These are phyloP conservation scores for Entomobrya proxima DNA, from an alignment of 2,888 invertebrate genomes.

Conservation along the genomic window DNA sequence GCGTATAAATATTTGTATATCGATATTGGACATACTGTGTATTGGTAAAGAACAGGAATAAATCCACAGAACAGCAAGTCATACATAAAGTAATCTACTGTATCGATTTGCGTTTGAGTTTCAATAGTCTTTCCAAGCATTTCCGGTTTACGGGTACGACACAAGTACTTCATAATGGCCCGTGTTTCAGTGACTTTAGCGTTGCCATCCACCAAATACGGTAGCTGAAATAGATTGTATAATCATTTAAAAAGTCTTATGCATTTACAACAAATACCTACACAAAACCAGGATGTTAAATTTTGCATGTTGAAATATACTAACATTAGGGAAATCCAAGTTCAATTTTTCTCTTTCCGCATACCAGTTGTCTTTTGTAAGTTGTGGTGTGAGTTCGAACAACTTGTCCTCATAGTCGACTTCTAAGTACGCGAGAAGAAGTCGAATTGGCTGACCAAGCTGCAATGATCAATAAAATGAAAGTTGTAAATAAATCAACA, in stretches of 20 bases:
- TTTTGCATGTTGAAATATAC: background rate
- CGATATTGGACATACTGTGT: conserved; percentile 76
- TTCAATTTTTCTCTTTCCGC: conserved; percentile 50
- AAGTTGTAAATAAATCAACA: background rate
- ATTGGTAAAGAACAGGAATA: conserved; percentile 77
- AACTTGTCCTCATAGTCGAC: conserved; percentile 16
- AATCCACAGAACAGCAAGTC: conserved; percentile 77
- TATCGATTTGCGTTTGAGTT: conserved; percentile 77
- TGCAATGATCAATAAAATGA: background rate
- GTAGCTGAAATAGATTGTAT: conserved; percentile 76
- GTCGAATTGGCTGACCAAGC: conserved; percentile 30
- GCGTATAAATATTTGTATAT: background rate
- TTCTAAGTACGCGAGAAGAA: conserved; percentile 5
- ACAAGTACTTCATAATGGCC: conserved; percentile 78
- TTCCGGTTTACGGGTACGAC: conserved; percentile 77
- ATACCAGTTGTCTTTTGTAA: conserved; percentile 47
- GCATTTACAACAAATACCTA: too few relatives aligned
- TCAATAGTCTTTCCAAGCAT: conserved; percentile 77
- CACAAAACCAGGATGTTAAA: background rate
- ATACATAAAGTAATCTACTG: conserved; percentile 77
- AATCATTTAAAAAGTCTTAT: too few relatives aligned
- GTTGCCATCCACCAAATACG: conserved; percentile 78
- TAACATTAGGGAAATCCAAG: conserved; percentile 64
- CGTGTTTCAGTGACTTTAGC: conserved; percentile 78
- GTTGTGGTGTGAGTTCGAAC: conserved; percentile 25